Evolutionary conservation across 2,888 invertebrate genomes (phyloP), one percentile per base, ranked within the genome.

Genomic region (Habrosyne pyritoides): DNA sequence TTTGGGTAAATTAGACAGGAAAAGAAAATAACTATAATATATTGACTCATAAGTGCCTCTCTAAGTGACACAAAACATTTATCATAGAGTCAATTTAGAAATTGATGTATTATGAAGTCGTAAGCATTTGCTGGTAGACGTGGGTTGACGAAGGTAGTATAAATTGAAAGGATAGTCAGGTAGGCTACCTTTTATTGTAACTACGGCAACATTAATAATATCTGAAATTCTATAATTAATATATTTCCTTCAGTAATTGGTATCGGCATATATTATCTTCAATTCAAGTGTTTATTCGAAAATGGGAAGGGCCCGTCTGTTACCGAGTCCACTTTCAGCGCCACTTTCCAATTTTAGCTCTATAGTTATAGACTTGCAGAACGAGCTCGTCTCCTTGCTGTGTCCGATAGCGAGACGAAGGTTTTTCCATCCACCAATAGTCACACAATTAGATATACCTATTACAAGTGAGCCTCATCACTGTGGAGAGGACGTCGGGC

Each of bases 121-220:
- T 49, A 28, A 49, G 21, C 30, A 28, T 21, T 50, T 50, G 14
- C 28, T 10, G 18, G 49, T 21, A 28, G 50, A 50, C 50, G 50
- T 28, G 50, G 50, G 50, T 50, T 50, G 50, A 50, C 50, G 50
- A 30, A 50, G 50, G 50, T 50, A 21, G 28, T 50, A 49, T 49
- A 50, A 26, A 50, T 50, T 50, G 30, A 18, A n/a, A 5, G 30
- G 18, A 28, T 30, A 30, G 30, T 50, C 50, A 26, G 22, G 21
- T 21, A 21, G 50, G 21, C 5, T 50, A 28, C 50, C 28, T 49
- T 33, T 30, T 50, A 50, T 28, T 50, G 50, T 21, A 28, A 50
- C 50, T 21, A 28, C 50, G 30, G 12, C 28, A 50, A 42, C 50
- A 50, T 30, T 50, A 30, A 28, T 21, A 10, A 21, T 28, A 10